These are phyloP conservation scores for Oostethus manadensis DNA, from an alignment of 2,113 vertebrate genomes.

Conservation along the genomic window DNA sequence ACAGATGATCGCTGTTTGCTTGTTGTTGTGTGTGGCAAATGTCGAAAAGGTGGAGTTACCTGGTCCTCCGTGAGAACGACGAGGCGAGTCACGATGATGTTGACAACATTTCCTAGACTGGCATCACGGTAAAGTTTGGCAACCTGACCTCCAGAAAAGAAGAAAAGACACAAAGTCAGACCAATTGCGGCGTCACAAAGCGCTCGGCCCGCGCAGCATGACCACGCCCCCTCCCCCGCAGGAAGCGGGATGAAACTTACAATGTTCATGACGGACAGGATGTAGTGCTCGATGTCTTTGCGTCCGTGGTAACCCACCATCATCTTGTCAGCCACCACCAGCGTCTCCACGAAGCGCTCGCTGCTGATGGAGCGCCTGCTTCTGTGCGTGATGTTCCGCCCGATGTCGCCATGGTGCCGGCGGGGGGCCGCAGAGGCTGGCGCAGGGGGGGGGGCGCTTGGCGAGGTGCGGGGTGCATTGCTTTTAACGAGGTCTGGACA, in stretches of 20 bases:
- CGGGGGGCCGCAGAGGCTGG: constrained; percentile 54
- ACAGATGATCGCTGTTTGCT: too few species aligned
- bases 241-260: constrained; percentile 92
- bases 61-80: constrained; percentile 98
- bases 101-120: constrained; percentile 99
- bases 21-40: too few species aligned
- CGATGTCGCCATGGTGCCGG: constrained; percentile 47
- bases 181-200: constrained; percentile 63
- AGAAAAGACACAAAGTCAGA: constrained; percentile 99
- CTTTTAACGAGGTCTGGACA: constrained; percentile 77
- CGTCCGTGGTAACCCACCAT: constrained; percentile 98
- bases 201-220: too few species aligned
- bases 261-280: constrained; percentile 99
- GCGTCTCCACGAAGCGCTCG: constrained; percentile 93
- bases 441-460: constrained; percentile 42
- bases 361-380: constrained; percentile 88
- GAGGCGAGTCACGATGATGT: constrained; percentile 96
- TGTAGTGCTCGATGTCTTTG: constrained; percentile 98
- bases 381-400: constrained; percentile 54
- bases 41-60: constrained; percentile 63
- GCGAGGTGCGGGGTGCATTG: constrained; percentile 21
- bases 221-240: too few species aligned
- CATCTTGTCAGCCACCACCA: constrained; percentile 98
- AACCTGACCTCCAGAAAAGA: constrained; percentile 99
- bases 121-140: constrained; percentile 99